Conservation (phyloP, 37 sponge, comb jelly and placozoan species). For the Haliclona indistincta region DNA sequence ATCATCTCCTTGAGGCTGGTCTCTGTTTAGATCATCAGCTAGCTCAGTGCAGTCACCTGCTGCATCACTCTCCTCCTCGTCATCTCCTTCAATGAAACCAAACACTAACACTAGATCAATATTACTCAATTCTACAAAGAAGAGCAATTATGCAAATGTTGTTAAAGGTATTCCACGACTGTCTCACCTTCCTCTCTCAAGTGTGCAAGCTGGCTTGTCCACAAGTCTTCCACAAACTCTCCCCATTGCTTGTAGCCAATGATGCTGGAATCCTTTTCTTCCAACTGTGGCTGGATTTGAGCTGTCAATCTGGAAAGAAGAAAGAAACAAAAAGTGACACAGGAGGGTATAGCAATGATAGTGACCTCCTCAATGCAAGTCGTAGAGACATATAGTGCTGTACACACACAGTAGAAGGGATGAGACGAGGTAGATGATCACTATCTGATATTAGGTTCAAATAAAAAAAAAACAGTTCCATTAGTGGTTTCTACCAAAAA, state of each 20-base stretch:
- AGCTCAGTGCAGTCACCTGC: background rate
- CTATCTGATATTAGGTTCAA: slow-evolving; percentile 19
- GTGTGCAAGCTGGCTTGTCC: slow-evolving; percentile 42
- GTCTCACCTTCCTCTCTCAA: slow-evolving; percentile 17
- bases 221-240: slow-evolving; percentile 50
- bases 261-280: background rate
- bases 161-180: no score
- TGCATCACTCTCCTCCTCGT: background rate
- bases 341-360: background rate
- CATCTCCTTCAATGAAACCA: background rate
- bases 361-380: slow-evolving; percentile 45
- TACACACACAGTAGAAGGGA: slow-evolving; percentile 45
- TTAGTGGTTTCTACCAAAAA: slow-evolving; percentile 33
- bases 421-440: slow-evolving; percentile 22
- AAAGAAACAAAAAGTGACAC: no score
- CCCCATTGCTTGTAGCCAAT: slow-evolving; percentile 11
- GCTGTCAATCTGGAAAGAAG: background rate
- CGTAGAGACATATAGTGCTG: slow-evolving; percentile 70
- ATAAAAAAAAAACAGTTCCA: slow-evolving; percentile 27
- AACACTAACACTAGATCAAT: background rate
- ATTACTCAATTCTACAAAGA: background rate
- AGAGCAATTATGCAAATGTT: no score
- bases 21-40: slow-evolving; percentile 1
- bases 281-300: slow-evolving; percentile 9
- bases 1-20: background rate